Base-by-base conservation (phyloP, 1,140 invertebrate species). In the Laodelphax striatellus region DNA sequence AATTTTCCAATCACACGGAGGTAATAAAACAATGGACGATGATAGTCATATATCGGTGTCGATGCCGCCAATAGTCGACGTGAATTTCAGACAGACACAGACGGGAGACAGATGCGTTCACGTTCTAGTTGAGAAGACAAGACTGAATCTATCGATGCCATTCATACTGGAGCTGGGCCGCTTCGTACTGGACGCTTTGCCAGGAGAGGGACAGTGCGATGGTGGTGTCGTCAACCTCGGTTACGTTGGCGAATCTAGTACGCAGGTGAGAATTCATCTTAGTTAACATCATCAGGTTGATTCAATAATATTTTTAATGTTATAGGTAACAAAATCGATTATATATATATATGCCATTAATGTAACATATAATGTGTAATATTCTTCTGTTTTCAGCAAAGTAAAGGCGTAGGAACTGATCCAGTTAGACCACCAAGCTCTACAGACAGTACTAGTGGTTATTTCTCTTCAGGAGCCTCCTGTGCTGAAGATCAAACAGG, bases 81-180 rank as follows among this genome's bases (percentile, higher is more conserved):
- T 86, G 2, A 80, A 80, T 0, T 86, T 80, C 70, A 75, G 80
- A 66, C 76, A 81, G 65, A 81, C 79, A 21, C 79, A 80, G 63
- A 74, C 79, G n/a, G 77, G 82, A 22, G 83, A 84, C 62, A 77
- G 72, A 63, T 79, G 77, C 69, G 77, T 80, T 34, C 83, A 90
- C 69, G 76, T 86, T 22, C 77, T 85, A 14, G 78, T 90, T 14
- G 87, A 90, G 66, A 78, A 86, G 55, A 80, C 85, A 4, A 74
- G 84, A 53, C 67, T 89, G n/a, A 88, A 87, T 69, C 69, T 90
- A 1, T 84, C 85, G 1, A 77, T 88, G 22, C 81, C 86, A 14
- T 88, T 89, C 72, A 71, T 86, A 11, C 74, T 86, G 62, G 80
- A 83, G 42, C 67, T 90, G 21, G 77, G 79, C 0, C 73, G 82